phyloP scores from a whole-genome alignment of 2,888 invertebrate species.

The Hypercompe scribonia region DNA sequence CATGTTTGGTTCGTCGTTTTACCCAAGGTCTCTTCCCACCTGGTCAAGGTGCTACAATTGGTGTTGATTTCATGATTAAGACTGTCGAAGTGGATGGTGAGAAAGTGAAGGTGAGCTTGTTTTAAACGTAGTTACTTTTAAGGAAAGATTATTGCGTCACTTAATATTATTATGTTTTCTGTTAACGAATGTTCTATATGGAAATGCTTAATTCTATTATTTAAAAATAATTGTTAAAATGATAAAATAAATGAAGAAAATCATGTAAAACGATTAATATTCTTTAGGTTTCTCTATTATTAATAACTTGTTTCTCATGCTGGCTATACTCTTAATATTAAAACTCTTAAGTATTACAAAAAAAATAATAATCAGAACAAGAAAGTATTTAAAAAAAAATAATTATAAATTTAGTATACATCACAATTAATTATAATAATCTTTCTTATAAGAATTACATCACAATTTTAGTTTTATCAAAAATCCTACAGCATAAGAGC shows the following conservation, averaged over 20 bases:
- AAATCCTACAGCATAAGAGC: not conserved
- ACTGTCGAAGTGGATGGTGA: constrained; percentile 98
- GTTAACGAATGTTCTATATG: constrained; percentile 18
- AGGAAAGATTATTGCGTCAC: constrained; percentile 63
- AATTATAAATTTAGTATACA: not conserved
- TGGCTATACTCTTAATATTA: not conserved
- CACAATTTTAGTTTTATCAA: not conserved
- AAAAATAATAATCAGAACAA: not conserved
- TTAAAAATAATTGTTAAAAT: not conserved
- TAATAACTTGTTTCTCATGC: not conserved
- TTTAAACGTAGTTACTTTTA: constrained; percentile 45
- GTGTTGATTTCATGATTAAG: constrained; percentile 99
- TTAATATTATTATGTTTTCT: constrained; percentile 22
- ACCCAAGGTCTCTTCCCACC: constrained; percentile 99
- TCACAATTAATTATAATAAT: not conserved
- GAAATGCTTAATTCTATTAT: not conserved
- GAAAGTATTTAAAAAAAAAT: not conserved
- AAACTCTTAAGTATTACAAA: not conserved
- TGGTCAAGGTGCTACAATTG: constrained; percentile 99
- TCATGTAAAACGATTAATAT: not conserved
- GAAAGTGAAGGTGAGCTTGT: constrained; percentile 93
- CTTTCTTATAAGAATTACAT: not conserved
- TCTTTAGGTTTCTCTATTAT: not conserved
- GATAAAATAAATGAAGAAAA: not conserved
- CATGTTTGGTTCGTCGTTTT: constrained; percentile 97